Conservation (phyloP, 2,113 vertebrate genomes). For the Mesembrinibis cayennensis region DNA sequence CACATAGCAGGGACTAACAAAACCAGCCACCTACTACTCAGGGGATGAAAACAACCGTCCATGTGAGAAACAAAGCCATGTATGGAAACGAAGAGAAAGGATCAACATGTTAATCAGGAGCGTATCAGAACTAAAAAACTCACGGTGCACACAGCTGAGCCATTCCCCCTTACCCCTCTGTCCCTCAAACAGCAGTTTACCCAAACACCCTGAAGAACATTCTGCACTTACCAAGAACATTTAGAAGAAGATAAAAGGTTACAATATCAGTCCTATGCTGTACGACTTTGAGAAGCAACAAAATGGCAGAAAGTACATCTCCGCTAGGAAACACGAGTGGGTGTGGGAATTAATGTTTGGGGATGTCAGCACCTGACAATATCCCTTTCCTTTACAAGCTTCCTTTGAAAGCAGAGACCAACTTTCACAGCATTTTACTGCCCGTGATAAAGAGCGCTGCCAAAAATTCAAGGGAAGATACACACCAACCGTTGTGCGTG, state of each 20-base stretch:
- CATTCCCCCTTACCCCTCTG: background rate
- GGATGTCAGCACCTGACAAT: background rate
- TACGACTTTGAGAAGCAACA: background rate
- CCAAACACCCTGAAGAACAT: background rate
- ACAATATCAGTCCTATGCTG: rapidly evolving
- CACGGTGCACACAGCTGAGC: background rate
- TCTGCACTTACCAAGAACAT: rapidly evolving
- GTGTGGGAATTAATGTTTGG: background rate
- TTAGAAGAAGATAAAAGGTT: background rate
- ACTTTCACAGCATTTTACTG: background rate
- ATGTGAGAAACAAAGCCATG: background rate
- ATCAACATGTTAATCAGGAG: background rate
- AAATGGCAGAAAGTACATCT: background rate
- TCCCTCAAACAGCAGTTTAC: background rate
- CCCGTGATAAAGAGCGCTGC: background rate
- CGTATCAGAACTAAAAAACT: rapidly evolving
- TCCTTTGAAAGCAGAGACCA: background rate
- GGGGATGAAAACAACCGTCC: background rate
- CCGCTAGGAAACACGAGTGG: background rate
- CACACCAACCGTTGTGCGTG: rapidly evolving
- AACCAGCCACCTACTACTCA: rapidly evolving
- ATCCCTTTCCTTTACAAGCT: background rate
- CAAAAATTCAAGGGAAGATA: background rate
- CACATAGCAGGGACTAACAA: rapidly evolving
- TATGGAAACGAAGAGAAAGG: background rate